A percentile compares a stretch with the other conserved stretches of the same genome.
phyloP scores from a whole-genome alignment of 2,888 invertebrate genomes.

The Cordylochernes scorpioides region DNA sequence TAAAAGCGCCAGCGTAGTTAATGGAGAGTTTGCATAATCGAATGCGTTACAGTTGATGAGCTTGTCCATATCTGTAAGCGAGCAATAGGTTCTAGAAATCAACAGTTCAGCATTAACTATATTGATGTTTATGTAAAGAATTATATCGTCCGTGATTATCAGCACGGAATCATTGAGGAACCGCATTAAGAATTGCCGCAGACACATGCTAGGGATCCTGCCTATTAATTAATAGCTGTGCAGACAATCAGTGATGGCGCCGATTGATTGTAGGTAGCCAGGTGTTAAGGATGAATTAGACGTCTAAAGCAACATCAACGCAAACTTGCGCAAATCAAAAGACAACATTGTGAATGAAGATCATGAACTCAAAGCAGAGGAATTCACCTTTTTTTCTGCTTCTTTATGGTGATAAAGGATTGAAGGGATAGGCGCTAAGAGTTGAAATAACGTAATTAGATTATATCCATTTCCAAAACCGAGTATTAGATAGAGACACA shows the following conservation, averaged over 20 bases:
- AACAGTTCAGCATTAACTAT: constrained; percentile 3
- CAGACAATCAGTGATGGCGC: constrained; percentile 5
- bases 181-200: constrained; percentile 2
- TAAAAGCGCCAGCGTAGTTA: constrained; percentile 4
- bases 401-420: constrained; percentile 5
- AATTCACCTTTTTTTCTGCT: constrained; percentile 4
- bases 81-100: constrained; percentile 3
- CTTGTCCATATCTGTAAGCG: constrained; percentile 2
- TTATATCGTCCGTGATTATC: constrained; percentile 3
- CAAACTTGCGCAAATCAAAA: constrained; percentile 5
- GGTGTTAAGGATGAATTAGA: constrained; percentile 4
- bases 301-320: constrained; percentile 3
- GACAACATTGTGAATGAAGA: constrained; percentile 8
- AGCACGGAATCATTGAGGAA: constrained; percentile 1
- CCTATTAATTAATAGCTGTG: constrained; percentile 3
- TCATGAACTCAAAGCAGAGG: too few species aligned
- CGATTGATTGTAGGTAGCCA: too few species aligned
- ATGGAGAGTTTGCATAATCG: constrained; percentile 5
- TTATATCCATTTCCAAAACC: constrained; percentile 4
- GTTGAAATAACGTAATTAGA: constrained; percentile 5
- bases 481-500: constrained; percentile 5
- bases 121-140: constrained; percentile 3
- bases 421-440: constrained; percentile 2
- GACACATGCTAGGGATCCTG: constrained; percentile 2
- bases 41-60: constrained; percentile 7